Percentiles rank a stretch among this genome's conserved stretches.
These are phyloP conservation scores for Phanerotoma sp. DNA, from an alignment of 2,888 invertebrate genomes.

Conservation along the genomic window DNA sequence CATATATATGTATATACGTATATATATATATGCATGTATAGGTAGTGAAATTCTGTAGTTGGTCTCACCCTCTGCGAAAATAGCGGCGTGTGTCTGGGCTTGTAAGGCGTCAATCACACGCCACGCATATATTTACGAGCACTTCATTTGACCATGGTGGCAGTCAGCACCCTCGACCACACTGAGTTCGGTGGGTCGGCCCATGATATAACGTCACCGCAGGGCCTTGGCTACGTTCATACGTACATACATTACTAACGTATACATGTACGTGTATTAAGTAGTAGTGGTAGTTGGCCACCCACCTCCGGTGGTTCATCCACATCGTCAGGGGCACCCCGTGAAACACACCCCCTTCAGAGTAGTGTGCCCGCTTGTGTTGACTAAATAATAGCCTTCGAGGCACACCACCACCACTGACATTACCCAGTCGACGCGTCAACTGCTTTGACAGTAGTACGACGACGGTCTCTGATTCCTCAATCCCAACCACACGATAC, in stretches of 20 bases:
- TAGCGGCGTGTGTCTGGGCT: constrained; percentile 43
- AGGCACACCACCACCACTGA: constrained; percentile 34
- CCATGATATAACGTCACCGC: constrained; percentile 32
- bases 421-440: constrained; percentile 44
- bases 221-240: constrained; percentile 44
- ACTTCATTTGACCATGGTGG: constrained; percentile 37
- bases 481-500: not conserved
- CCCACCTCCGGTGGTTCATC: constrained; percentile 20
- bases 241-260: constrained; percentile 37
- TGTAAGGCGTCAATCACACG: constrained; percentile 58
- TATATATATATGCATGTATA: no score
- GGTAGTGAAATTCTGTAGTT: not conserved
- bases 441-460: constrained; percentile 54
- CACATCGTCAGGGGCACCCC: constrained; percentile 34
- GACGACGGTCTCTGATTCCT: constrained; percentile 34
- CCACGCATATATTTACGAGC: constrained; percentile 55
- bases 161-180: constrained; percentile 24
- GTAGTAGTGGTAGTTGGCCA: constrained; percentile 44
- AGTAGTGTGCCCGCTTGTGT: constrained; percentile 45
- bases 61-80: constrained; percentile 27
- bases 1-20: no score
- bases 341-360: constrained; percentile 50
- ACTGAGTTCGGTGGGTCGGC: constrained; percentile 15
- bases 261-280: constrained; percentile 50
- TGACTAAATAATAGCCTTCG: constrained; percentile 55